Evolutionary conservation across 1,140 invertebrate genomes (phyloP), one percentile per base, ranked within the genome.

Genomic region (Bactericera cockerelli): DNA sequence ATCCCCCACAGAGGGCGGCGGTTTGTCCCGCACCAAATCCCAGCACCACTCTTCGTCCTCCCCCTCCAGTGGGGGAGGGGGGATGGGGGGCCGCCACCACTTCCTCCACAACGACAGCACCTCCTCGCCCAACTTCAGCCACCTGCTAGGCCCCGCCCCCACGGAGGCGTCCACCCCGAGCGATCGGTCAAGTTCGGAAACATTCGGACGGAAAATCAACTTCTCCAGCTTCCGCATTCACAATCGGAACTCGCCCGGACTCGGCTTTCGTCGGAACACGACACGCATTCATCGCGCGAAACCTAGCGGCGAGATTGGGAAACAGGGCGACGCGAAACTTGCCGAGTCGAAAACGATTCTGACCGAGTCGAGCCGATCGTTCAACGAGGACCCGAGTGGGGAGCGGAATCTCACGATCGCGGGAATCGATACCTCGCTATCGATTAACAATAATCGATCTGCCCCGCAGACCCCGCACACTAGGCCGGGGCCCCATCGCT

Each of bases 11-110:
- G 63, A 63, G 56, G 54, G 59, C 13, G 58, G 61, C 21, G 61
- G 62, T n/a, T 55, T 65, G 22, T 63, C 60, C 53, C 25, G 64
- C n/a, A 65, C 63, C 22, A 64, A 64, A 55, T 65, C 64, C 1
- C 64, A 65, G 33, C 64, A 65, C 33, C 57, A 62, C n/a, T 42
- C 62, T 0, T 61, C 64, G 1, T 55, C 61, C 1, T 62, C 63
- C 1, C 14, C 31, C 13, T n/a, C n/a, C n/a, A n/a, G n/a, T n/a
- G n/a, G n/a, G n/a, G n/a, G n/a, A n/a, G n/a, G n/a, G n/a, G n/a
- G n/a, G n/a, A n/a, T n/a, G n/a, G 57, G 57, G 13, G 42, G 55
- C 19, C 55, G 57, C 25, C 56, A 57, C 10, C 26, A 49, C 19
- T 8, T n/a, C 42, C n/a, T 49, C 22, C 22, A 49, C 42, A 49